These are phyloP conservation scores for Lagenorhynchus albirostris DNA, from an alignment of 2,113 vertebrate species.

Conservation along the genomic window DNA sequence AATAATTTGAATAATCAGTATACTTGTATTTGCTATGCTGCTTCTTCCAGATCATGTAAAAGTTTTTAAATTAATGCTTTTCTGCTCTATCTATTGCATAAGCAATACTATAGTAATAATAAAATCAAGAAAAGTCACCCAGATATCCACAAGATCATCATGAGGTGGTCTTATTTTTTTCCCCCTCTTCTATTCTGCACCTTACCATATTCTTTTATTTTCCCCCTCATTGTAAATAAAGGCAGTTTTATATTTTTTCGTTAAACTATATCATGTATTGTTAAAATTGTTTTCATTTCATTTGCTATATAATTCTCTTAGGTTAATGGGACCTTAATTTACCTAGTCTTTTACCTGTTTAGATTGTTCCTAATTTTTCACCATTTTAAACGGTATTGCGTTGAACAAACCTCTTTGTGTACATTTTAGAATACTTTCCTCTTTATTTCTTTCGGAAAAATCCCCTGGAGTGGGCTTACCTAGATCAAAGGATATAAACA, in stretches of 20 bases:
- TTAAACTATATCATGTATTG: not conserved
- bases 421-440: not conserved
- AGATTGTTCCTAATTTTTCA: not conserved
- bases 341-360: not conserved
- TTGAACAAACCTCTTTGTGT: not conserved
- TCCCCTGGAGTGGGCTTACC: not conserved
- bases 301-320: not conserved
- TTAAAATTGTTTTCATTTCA: not conserved
- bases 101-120: not conserved
- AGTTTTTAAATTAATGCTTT: not conserved
- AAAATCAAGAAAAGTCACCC: not conserved
- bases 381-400: not conserved
- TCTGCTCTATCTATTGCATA: not conserved
- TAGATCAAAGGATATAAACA: constrained; percentile 1
- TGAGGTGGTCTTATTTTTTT: not conserved
- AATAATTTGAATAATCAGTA: not conserved
- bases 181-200: not conserved
- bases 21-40: not conserved
- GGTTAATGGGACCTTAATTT: not conserved
- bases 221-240: not conserved
- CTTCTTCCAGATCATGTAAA: not conserved
- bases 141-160: not conserved
- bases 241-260: not conserved
- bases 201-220: not conserved
- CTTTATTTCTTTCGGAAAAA: not conserved